Percentiles rank a stretch among this genome's conserved stretches.
Evolutionary conservation across 2,113 vertebrate genomes (phyloP).

Genomic region (Perca flavescens): DNA sequence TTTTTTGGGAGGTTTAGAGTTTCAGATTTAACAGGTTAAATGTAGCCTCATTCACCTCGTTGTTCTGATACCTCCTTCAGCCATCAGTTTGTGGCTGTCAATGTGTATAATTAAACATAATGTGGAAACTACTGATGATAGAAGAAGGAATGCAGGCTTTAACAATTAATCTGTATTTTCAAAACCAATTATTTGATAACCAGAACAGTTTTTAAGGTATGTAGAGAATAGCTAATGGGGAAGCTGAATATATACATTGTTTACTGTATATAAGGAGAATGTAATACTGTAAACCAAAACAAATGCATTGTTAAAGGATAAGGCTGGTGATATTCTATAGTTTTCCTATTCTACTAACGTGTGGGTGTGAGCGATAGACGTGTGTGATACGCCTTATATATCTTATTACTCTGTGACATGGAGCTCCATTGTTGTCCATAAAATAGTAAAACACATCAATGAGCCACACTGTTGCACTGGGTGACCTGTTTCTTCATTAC

Average conservation of each 20-base stretch:
- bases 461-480: too few relatives aligned
- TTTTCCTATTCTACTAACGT: background rate
- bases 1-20: conserved; percentile 33
- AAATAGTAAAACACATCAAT: too few relatives aligned
- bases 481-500: too few relatives aligned
- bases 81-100: background rate
- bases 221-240: background rate
- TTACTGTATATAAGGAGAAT: background rate
- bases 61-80: background rate
- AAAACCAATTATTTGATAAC: too few relatives aligned
- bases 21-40: conserved; percentile 38
- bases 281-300: background rate
- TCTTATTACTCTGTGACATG: too few relatives aligned
- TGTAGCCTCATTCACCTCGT: background rate
- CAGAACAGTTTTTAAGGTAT: too few relatives aligned
- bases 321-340: background rate
- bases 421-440: too few relatives aligned
- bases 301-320: background rate
- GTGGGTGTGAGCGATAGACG: too few relatives aligned
- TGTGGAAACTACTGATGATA: background rate
- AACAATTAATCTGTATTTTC: background rate
- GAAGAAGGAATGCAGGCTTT: background rate
- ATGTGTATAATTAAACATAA: background rate
- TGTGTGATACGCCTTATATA: too few relatives aligned
- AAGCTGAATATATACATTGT: background rate